Evolutionary conservation across 2,797 vertebrate species (phyloP).

Genomic region (Staurois parvus): DNA sequence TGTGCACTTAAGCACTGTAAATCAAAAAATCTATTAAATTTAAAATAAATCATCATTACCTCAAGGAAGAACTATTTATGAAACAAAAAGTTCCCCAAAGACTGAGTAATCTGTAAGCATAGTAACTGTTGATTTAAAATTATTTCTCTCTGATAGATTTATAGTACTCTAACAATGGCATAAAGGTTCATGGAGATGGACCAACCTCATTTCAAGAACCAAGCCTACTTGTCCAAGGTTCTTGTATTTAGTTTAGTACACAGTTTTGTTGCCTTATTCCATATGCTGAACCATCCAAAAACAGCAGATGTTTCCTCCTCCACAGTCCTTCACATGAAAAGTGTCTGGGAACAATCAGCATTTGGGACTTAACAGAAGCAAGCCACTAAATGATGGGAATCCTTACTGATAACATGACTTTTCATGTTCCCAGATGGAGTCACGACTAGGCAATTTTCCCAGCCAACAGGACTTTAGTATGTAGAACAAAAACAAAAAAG

Average conservation of each 20-base stretch:
- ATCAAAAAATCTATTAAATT: no score
- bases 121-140: not conserved
- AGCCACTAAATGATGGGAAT: slow-evolving; percentile 57
- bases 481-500: slow-evolving; percentile 42
- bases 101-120: slow-evolving; percentile 1
- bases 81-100: slow-evolving; percentile 7
- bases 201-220: not conserved
- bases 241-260: not conserved
- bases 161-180: slow-evolving; percentile 9
- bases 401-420: slow-evolving; percentile 52
- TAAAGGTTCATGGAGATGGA: slow-evolving; percentile 5
- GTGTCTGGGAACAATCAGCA: slow-evolving; percentile 60
- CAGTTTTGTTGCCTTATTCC: slow-evolving; percentile 18
- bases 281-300: slow-evolving; percentile 23
- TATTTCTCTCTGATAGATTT: not conserved
- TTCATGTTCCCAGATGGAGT: slow-evolving; percentile 56
- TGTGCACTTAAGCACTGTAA: no score
- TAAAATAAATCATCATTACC: slow-evolving; percentile 19
- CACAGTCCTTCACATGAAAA: slow-evolving; percentile 48
- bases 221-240: not conserved
- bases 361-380: slow-evolving; percentile 44
- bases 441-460: slow-evolving; percentile 53
- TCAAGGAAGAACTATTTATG: not conserved
- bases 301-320: slow-evolving; percentile 58
- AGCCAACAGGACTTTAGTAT: slow-evolving; percentile 41